Evolutionary conservation across 1,140 invertebrate species (phyloP).

Genomic region (Belonocnema kinseyi): DNA sequence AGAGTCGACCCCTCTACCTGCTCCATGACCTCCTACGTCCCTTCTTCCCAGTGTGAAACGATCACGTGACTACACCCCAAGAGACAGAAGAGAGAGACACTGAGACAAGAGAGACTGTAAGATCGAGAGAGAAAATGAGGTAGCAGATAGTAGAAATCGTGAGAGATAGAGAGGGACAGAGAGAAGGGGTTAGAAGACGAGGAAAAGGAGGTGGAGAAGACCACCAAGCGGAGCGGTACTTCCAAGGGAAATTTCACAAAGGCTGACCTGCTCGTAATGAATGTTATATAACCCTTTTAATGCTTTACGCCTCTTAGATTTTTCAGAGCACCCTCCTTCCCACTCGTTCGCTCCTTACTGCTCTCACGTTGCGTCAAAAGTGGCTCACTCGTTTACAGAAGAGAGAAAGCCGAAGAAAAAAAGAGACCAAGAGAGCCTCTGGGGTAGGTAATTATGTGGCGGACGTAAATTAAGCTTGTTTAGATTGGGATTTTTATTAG

Average conservation of each 20-base stretch:
- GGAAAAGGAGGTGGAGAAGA: constrained; percentile 41
- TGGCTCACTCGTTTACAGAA: constrained; percentile 36
- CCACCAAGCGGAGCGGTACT: constrained; percentile 47
- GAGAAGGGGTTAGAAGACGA: constrained; percentile 32
- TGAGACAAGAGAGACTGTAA: neutral
- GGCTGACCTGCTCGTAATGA: constrained; percentile 74
- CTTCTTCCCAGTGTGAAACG: constrained; percentile 30
- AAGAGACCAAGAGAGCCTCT: constrained; percentile 52
- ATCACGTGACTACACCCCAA: constrained; percentile 51
- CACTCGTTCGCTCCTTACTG: constrained; percentile 51
- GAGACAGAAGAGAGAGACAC: constrained; percentile 46
- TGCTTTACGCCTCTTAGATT: constrained; percentile 76
- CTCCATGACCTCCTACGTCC: constrained; percentile 33
- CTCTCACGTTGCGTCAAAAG: constrained; percentile 54
- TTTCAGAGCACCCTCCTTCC: constrained; percentile 70
- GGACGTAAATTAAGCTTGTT: constrained; percentile 77
- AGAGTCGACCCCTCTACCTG: constrained; percentile 54
- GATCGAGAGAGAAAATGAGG: constrained; percentile 3
- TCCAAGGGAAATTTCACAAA: constrained; percentile 74
- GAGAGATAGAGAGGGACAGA: constrained; percentile 18
- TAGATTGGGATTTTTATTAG: constrained; percentile 77
- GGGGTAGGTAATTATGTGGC: constrained; percentile 76
- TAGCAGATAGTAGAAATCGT: constrained; percentile 13
- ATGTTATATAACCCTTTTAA: constrained; percentile 77
- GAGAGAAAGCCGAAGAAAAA: constrained; percentile 33